Conservation (phyloP, 2,113 vertebrate genomes). For the Cyprinodon brontotheroides region DNA sequence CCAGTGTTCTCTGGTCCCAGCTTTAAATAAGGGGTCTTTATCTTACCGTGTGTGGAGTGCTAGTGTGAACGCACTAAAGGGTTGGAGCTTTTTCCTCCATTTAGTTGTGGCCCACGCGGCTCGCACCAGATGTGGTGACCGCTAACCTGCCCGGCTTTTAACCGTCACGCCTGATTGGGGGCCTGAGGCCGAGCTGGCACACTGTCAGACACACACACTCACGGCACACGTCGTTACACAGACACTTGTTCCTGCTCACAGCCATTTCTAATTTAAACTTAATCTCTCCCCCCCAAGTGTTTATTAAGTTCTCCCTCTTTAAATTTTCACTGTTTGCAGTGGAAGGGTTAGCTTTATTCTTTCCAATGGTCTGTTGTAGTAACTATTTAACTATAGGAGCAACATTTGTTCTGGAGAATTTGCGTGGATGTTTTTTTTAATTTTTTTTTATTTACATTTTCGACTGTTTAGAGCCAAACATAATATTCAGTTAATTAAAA, state of each 20-base stretch:
- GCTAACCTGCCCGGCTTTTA: conserved; percentile 58
- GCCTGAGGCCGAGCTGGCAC: conserved; percentile 49
- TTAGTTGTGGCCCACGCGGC: conserved; percentile 46
- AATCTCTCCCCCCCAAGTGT: conserved; percentile 34
- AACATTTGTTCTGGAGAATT: neutral
- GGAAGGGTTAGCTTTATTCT: conserved; percentile 16
- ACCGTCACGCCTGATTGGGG: conserved; percentile 61
- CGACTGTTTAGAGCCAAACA: neutral
- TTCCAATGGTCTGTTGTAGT: conserved; percentile 12
- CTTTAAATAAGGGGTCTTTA: conserved; percentile 72
- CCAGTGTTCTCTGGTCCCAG: conserved; percentile 65
- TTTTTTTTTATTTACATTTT: neutral
- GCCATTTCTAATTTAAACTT: conserved; percentile 52
- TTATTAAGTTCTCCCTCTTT: conserved; percentile 26
- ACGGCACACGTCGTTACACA: conserved; percentile 2
- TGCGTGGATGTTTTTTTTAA: neutral
- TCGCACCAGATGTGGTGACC: conserved; percentile 68
- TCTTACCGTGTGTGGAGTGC: conserved; percentile 50
- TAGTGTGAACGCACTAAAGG: conserved; percentile 60
- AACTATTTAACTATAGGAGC: neutral
- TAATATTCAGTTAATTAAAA: neutral
- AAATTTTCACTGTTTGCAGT: neutral
- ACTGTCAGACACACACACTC: conserved; percentile 15
- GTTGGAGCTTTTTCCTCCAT: conserved; percentile 51
- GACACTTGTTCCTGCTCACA: conserved; percentile 21